Base-by-base conservation (phyloP, 64 coral and sea anemone species). In the Catalaphyllia jardinei region DNA sequence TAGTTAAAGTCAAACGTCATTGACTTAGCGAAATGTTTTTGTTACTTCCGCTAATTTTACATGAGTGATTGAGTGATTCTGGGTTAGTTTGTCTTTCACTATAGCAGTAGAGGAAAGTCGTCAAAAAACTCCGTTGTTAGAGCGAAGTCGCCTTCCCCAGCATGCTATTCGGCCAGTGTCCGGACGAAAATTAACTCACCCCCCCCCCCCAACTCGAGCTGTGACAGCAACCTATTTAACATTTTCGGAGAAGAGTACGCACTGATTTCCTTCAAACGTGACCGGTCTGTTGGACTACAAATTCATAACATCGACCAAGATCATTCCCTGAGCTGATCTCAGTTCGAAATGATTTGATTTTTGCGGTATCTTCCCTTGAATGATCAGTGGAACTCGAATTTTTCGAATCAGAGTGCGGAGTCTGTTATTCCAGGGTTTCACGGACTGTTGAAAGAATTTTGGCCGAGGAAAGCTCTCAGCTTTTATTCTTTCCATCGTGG, bases 231-330 rank as follows among this genome's bases (percentile, higher is more conserved):
- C 42, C 55, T 55, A 51, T 67, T n/a, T 30, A 33, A 85, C 81
- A 27, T 83, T 85, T n/a, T 42, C 6, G 35, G 81, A 71, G 12
- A 85, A 71, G 81, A 17, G 49, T 39, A 85, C 63, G 28, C 11
- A 24, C 38, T 85, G 49, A 85, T 83, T 71, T 85, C 62, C 38
- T 51, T 85, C 64, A 27, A 71, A 85, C 81, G 81, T 85, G 81
- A 85, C 81, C 20, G 81, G 20, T 85, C 64, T 64, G 22, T 49
- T 85, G 39, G 14, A 8, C 12, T 85, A 51, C 81, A 51, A 51
- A 46, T 71, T 85, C 39, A 9, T 50, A 50, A 39, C 35, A 46
- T 29, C 22, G 6, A 27, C 62, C 14, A 10, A 17, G 62, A 71
- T 71, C 19, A 39, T n/a, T 16, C 11, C 24, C 38, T 50, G 20